A percentile compares a stretch with the other conserved stretches of the same genome.
phyloP scores from a whole-genome alignment of 2,888 invertebrate genomes.

The Holacanthella duospinosa region DNA sequence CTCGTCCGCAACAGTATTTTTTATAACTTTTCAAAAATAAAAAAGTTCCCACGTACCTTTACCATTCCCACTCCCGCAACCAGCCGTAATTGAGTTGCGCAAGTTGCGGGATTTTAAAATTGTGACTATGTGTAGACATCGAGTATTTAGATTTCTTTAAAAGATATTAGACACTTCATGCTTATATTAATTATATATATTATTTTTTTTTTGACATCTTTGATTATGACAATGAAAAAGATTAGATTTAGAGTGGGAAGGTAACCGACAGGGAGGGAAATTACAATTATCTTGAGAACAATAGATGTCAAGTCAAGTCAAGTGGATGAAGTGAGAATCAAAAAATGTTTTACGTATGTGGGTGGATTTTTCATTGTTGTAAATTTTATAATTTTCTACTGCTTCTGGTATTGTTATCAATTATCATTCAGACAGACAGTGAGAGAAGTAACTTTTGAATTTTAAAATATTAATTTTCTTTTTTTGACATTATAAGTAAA shows the following conservation, averaged over 20 bases:
- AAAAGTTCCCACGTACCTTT: too few relatives aligned
- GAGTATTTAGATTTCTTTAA: not conserved
- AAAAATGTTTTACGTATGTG: not conserved
- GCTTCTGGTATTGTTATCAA: constrained; percentile 4
- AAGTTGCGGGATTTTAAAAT: too few relatives aligned
- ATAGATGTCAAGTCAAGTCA: not conserved
- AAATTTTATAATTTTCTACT: too few relatives aligned
- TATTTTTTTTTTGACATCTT: not conserved
- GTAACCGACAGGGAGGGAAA: not conserved
- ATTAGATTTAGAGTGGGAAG: not conserved
- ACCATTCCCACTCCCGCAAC: too few relatives aligned
- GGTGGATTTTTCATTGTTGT: not conserved
- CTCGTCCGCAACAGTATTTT: too few relatives aligned
- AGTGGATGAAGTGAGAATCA: not conserved
- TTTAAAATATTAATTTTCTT: not conserved
- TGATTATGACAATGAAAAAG: not conserved
- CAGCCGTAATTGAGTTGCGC: too few relatives aligned
- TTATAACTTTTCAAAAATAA: too few relatives aligned
- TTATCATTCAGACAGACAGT: too few relatives aligned
- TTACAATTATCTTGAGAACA: not conserved
- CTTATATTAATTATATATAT: not conserved
- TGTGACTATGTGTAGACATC: not conserved
- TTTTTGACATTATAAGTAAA: not conserved
- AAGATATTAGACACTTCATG: not conserved
- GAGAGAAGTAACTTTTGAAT: not conserved